Conservation (phyloP, 2,113 vertebrate species). For the Odocoileus virginianus region DNA sequence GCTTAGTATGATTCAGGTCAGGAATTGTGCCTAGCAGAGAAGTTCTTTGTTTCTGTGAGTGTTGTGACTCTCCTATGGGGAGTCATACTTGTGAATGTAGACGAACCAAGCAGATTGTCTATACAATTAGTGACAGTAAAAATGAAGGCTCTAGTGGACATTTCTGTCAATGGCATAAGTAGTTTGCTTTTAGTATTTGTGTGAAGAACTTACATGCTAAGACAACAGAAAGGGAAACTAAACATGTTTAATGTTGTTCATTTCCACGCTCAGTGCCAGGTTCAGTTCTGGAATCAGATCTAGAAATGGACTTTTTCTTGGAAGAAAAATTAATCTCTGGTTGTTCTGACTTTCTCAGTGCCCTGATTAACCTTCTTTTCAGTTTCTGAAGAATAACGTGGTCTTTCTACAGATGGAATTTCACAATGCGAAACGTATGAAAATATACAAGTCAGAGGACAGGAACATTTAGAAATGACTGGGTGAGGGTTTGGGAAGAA, state of each 20-base stretch:
- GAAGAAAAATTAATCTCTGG: not conserved
- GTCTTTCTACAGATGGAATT: not conserved
- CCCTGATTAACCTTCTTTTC: not conserved
- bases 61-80: not conserved
- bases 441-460: not conserved
- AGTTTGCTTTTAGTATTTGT: not conserved
- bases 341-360: not conserved
- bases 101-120: not conserved
- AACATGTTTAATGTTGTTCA: not conserved
- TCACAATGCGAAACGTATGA: not conserved
- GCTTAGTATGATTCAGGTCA: not conserved
- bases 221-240: not conserved
- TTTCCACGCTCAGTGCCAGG: not conserved
- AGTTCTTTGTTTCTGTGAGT: not conserved
- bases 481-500: no score
- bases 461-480: not conserved
- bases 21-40: not conserved
- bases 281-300: not conserved
- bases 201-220: not conserved
- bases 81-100: not conserved
- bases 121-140: not conserved
- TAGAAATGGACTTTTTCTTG: not conserved
- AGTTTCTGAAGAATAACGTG: not conserved
- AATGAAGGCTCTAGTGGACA: not conserved
- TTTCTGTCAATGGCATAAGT: not conserved